These are phyloP conservation scores for Rhagoletis zephyria DNA, from an alignment of 1,140 invertebrate genomes.

Conservation along the genomic window DNA sequence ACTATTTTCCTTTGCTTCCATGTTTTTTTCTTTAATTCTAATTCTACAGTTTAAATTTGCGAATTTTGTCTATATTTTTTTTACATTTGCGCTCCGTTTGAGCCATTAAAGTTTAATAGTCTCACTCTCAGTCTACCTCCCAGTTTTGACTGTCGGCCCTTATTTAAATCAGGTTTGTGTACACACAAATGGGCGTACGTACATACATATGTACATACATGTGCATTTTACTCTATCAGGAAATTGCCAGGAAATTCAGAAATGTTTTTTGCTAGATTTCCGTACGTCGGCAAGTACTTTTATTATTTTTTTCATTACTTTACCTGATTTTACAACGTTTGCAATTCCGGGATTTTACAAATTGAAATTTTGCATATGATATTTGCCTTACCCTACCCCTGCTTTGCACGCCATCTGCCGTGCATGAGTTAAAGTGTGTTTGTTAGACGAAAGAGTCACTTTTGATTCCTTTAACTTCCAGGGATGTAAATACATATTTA, in stretches of 20 bases:
- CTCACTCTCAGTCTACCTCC: background rate
- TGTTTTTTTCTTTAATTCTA: background rate
- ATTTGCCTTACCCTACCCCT: background rate
- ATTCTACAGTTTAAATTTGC: background rate
- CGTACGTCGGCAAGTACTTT: background rate
- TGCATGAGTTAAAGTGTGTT: background rate
- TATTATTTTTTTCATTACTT: slow-evolving; percentile 34
- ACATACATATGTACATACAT: too few relatives aligned
- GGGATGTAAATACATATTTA: background rate
- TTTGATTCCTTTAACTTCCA: background rate
- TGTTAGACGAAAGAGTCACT: background rate
- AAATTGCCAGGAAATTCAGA: slow-evolving; percentile 20
- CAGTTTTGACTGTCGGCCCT: background rate
- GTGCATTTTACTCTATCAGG: background rate
- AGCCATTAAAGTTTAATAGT: slow-evolving; percentile 26
- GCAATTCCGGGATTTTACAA: background rate
- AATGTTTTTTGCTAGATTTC: background rate
- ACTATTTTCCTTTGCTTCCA: background rate
- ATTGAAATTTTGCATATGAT: slow-evolving; percentile 8
- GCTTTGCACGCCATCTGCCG: background rate
- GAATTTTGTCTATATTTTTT: slow-evolving; percentile 19
- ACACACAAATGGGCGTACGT: too few relatives aligned
- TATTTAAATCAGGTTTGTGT: background rate
- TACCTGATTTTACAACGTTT: background rate
- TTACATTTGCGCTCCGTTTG: background rate